Conservation (phyloP, 2,113 vertebrate genomes). For the Meleagris gallopavo region DNA sequence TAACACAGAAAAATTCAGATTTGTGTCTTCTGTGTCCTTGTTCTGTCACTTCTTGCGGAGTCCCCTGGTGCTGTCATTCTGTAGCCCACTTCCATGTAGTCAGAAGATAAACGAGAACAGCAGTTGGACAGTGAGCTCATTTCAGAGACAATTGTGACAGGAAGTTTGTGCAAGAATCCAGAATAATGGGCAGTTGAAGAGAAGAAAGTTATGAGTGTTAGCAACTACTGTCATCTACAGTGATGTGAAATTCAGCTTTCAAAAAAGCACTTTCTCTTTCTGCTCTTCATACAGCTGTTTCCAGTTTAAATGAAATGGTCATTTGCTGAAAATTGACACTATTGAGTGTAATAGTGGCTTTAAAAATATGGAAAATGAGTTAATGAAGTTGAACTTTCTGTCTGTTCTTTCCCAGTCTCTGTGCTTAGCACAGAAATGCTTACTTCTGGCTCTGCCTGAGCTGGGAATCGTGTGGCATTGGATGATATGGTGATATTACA, state of each 20-base stretch:
- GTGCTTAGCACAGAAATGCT: no score
- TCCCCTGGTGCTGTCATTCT: background rate
- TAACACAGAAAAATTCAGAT: background rate
- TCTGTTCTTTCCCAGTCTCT: no score
- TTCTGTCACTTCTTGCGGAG: background rate
- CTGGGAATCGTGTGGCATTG: background rate
- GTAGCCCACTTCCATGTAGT: background rate
- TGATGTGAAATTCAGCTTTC: background rate
- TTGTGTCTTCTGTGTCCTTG: background rate
- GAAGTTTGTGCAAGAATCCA: background rate
- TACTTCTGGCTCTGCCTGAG: background rate
- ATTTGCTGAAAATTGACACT: no score
- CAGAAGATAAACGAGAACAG: background rate
- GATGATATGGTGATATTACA: background rate
- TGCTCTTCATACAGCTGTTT: conserved; percentile 1
- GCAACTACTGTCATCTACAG: background rate
- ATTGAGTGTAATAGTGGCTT: no score
- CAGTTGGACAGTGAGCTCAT: background rate
- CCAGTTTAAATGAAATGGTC: no score
- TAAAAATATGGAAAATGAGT: no score
- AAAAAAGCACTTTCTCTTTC: background rate
- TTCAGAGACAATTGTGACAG: background rate
- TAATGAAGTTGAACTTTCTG: no score
- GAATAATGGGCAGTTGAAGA: background rate
- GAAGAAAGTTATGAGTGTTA: background rate